Evolutionary conservation across 2,797 vertebrate species (phyloP).

Genomic region (Enteromius paludinosus): DNA sequence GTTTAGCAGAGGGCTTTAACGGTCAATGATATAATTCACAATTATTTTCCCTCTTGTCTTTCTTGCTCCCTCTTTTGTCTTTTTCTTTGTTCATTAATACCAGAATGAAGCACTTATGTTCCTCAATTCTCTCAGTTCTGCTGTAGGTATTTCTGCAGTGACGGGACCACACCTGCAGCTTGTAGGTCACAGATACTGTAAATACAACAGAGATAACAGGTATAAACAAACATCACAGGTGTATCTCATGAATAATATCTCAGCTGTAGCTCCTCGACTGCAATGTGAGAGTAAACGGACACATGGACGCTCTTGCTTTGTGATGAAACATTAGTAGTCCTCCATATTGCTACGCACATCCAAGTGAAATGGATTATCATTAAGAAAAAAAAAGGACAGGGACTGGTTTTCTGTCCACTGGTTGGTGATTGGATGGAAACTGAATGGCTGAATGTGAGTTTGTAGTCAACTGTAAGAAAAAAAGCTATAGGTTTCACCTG

Average conservation of each 20-base stretch:
- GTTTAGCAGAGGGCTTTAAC: conserved; percentile 80
- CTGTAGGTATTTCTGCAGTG: conserved; percentile 13
- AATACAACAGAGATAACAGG: neutral
- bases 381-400: neutral
- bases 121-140: conserved; percentile 10
- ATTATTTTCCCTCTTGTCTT: conserved; percentile 69
- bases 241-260: conserved; percentile 5
- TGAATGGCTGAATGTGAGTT: neutral
- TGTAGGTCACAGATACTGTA: neutral
- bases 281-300: neutral
- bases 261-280: neutral
- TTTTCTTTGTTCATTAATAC: conserved; percentile 69
- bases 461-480: neutral
- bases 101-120: conserved; percentile 60
- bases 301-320: neutral
- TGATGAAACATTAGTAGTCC: neutral
- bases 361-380: neutral
- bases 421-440: neutral
- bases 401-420: conserved; percentile 16
- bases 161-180: conserved; percentile 6
- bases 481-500: neutral
- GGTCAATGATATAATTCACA: conserved; percentile 77
- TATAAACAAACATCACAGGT: neutral
- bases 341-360: neutral
- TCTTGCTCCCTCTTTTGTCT: conserved; percentile 68